Conservation (phyloP, 1,140 invertebrate species). For the Drosophila biarmipes region DNA sequence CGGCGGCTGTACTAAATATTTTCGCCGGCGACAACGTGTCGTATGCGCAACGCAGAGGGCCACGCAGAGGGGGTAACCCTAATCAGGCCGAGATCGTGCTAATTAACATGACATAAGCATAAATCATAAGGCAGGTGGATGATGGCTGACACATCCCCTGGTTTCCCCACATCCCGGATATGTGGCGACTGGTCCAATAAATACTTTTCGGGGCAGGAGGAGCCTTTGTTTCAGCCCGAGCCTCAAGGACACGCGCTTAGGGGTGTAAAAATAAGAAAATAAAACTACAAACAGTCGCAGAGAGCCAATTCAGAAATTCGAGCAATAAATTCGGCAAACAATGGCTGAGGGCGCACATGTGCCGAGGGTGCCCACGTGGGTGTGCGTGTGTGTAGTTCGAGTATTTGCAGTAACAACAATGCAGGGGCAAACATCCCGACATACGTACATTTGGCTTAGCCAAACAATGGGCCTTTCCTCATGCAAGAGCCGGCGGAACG, state of each 20-base stretch:
- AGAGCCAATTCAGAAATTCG: conserved; percentile 80
- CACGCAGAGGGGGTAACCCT: conserved; percentile 5
- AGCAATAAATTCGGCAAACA: conserved; percentile 81
- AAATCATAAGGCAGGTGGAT: conserved; percentile 50
- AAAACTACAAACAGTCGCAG: conserved; percentile 68
- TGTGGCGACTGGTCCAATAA: conserved; percentile 53
- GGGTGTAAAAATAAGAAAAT: conserved; percentile 53
- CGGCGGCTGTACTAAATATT: conserved; percentile 22
- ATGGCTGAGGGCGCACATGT: conserved; percentile 63
- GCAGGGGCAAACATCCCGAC: conserved; percentile 19
- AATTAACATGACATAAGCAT: conserved; percentile 71
- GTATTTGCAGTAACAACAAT: conserved; percentile 64
- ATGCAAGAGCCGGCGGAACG: conserved; percentile 12
- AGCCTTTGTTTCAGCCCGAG: conserved; percentile 69
- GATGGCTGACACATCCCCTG: conserved; percentile 10
- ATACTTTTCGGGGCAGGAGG: conserved; percentile 38
- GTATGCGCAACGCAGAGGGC: conserved; percentile 47
- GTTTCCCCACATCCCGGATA: background rate
- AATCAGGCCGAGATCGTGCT: conserved; percentile 50
- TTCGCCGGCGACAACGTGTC: conserved; percentile 23
- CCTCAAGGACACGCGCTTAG: conserved; percentile 56
- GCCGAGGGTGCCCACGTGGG: conserved; percentile 9
- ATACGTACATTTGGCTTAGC: conserved; percentile 2
- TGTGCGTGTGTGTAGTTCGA: conserved; percentile 24
- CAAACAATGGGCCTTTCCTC: conserved; percentile 26